Conservation (phyloP, 1,140 invertebrate species). For the Microplitis demolitor region DNA sequence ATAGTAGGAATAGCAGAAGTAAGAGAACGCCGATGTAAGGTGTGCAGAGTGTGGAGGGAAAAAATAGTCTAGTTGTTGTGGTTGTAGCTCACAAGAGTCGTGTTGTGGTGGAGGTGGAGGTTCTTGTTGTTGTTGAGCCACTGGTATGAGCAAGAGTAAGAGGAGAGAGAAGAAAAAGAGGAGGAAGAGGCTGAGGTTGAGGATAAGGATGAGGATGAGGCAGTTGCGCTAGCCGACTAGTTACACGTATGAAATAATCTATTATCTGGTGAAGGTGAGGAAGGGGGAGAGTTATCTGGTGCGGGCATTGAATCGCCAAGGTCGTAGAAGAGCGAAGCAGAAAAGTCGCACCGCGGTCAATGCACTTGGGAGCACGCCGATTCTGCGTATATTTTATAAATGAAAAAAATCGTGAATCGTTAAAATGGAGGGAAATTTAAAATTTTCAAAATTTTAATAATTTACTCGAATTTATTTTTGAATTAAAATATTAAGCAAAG, state of each 20-base stretch:
- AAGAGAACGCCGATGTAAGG: background rate
- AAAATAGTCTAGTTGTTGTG: too few relatives aligned
- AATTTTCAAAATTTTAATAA: too few relatives aligned
- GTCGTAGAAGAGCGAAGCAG: constrained; percentile 47
- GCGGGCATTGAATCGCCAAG: constrained; percentile 61
- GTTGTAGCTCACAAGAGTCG: too few relatives aligned
- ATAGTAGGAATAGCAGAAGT: background rate
- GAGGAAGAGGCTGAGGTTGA: background rate
- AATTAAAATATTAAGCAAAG: too few relatives aligned
- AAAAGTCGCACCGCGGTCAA: constrained; percentile 57
- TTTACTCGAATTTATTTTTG: too few relatives aligned
- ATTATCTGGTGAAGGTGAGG: constrained; percentile 44
- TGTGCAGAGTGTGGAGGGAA: too few relatives aligned
- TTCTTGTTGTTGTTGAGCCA: too few relatives aligned
- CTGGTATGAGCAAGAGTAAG: background rate
- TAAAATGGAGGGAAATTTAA: too few relatives aligned
- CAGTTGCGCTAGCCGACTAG: constrained; percentile 39
- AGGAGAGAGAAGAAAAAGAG: background rate
- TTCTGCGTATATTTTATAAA: background rate
- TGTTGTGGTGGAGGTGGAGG: too few relatives aligned
- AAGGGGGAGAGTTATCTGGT: constrained; percentile 53
- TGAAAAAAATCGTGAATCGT: too few relatives aligned
- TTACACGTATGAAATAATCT: constrained; percentile 59
- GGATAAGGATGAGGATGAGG: background rate
- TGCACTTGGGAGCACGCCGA: constrained; percentile 44